These are phyloP conservation scores for Nothocercus nigrocapillus DNA, from an alignment of 2,113 vertebrate genomes.

Conservation along the genomic window DNA sequence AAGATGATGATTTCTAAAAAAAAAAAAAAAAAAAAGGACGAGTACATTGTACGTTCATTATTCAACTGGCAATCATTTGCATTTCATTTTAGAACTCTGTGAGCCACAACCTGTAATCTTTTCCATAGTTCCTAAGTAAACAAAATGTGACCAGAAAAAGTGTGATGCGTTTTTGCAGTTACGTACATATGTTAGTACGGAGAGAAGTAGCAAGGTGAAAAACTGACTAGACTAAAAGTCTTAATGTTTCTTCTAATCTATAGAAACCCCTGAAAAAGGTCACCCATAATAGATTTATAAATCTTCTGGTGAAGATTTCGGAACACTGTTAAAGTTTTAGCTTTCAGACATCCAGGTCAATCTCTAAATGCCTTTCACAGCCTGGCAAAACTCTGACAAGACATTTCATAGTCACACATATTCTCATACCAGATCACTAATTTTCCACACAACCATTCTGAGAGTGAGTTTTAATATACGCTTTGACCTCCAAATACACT, in stretches of 20 bases:
- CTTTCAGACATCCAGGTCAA: neutral
- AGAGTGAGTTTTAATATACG: neutral
- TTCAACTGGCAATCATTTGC: neutral
- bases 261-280: neutral
- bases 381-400: neutral
- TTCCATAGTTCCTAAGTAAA: neutral
- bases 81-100: neutral
- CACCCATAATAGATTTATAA: neutral
- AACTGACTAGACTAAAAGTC: neutral
- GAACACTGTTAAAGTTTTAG: neutral
- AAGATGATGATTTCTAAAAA: neutral
- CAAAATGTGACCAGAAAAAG: neutral
- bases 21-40: neutral
- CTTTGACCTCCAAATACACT: neutral
- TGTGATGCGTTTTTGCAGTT: neutral
- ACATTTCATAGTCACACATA: neutral
- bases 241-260: rapidly evolving
- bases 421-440: neutral
- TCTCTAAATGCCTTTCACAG: neutral
- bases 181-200: neutral
- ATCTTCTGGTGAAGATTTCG: neutral
- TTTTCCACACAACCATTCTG: neutral
- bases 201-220: neutral
- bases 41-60: neutral
- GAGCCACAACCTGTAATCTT: neutral